Percentiles rank a stretch among this genome's conserved stretches.
phyloP scores from a whole-genome alignment of 2,797 vertebrate species.

The Threskiornis aethiopicus region DNA sequence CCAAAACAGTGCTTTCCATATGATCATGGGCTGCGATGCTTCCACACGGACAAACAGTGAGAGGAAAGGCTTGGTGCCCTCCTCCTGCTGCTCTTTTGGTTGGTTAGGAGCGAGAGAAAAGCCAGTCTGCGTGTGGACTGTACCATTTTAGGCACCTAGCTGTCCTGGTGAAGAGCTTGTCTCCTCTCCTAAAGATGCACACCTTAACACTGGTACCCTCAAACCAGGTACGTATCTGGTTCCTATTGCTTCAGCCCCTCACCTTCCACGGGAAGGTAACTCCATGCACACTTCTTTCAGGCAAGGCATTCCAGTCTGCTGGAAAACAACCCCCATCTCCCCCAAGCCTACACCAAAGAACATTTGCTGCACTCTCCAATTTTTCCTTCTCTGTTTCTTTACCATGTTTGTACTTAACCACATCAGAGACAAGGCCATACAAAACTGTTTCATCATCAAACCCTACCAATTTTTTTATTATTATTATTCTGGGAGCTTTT shows the following conservation, averaged over 20 bases:
- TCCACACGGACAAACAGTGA: neutral
- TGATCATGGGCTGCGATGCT: neutral
- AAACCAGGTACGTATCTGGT: neutral
- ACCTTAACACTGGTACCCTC: neutral
- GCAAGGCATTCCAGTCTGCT: neutral
- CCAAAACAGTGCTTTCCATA: neutral
- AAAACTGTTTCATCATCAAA: neutral
- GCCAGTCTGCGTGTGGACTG: neutral
- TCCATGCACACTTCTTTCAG: neutral
- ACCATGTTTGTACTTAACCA: neutral
- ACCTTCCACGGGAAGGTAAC: neutral
- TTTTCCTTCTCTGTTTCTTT: neutral
- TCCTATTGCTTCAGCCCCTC: neutral
- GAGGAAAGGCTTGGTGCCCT: neutral
- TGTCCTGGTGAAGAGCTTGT: neutral
- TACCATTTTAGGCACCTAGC: neutral
- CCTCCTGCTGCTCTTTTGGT: neutral
- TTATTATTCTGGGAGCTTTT: neutral
- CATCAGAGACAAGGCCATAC: neutral
- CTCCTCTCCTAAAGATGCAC: neutral
- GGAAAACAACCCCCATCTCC: neutral
- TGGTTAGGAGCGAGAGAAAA: neutral
- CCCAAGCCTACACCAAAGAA: neutral
- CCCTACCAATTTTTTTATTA: no score
- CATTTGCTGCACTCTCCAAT: neutral